Conservation (phyloP, 2,888 invertebrate species). For the Notodonta dromedarius region DNA sequence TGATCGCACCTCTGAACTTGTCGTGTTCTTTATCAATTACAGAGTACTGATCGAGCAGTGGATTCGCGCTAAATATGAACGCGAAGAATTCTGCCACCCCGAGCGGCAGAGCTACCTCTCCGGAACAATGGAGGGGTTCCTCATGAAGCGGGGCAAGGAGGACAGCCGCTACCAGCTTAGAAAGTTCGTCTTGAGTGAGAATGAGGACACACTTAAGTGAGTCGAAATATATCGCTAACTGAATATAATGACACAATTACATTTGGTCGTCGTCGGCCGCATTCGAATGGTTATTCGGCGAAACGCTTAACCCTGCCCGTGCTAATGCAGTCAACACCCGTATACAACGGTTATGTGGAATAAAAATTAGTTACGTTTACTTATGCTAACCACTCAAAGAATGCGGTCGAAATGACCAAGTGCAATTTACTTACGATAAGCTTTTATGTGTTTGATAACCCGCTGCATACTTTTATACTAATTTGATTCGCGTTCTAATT, state of each 20-base stretch:
- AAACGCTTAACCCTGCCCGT: slow-evolving; percentile 35
- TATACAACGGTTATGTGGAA: slow-evolving; percentile 17
- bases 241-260: slow-evolving; percentile 37
- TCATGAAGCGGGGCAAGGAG: slow-evolving; percentile 95
- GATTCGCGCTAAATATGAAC: slow-evolving; percentile 95
- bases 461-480: slow-evolving; percentile 7
- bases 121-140: slow-evolving; percentile 92
- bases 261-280: slow-evolving; percentile 41
- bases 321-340: slow-evolving; percentile 15
- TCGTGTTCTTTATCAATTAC: slow-evolving; percentile 41
- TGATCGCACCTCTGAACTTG: slow-evolving; percentile 4
- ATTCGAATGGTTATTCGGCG: slow-evolving; percentile 37
- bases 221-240: slow-evolving; percentile 45
- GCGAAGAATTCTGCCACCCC: slow-evolving; percentile 93
- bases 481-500: slow-evolving; percentile 5
- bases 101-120: slow-evolving; percentile 92
- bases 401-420: slow-evolving; percentile 35
- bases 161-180: slow-evolving; percentile 92
- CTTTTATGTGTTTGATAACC: slow-evolving; percentile 35
- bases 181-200: slow-evolving; percentile 92
- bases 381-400: slow-evolving; percentile 17
- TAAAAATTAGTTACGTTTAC: slow-evolving; percentile 19
- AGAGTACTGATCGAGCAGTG: slow-evolving; percentile 95
- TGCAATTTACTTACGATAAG: slow-evolving; percentile 27
- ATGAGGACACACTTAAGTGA: slow-evolving; percentile 90